Percentiles rank a stretch among this genome's conserved stretches.
These are phyloP conservation scores for Stegodyphus dumicola DNA, from an alignment of 1,140 invertebrate species.

Conservation along the genomic window DNA sequence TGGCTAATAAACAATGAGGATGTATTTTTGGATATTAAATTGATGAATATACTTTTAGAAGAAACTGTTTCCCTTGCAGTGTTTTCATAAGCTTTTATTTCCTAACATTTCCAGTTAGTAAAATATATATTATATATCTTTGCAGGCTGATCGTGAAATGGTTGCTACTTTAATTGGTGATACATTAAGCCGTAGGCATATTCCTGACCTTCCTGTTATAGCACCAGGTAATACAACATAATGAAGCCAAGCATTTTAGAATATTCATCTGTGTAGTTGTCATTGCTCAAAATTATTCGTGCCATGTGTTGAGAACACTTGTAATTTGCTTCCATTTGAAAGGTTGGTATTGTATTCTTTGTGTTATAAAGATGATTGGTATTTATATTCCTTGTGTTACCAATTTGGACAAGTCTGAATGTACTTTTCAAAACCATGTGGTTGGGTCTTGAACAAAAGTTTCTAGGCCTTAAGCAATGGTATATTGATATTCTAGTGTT, in stretches of 20 bases:
- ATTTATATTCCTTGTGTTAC: neutral
- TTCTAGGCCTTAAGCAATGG: neutral
- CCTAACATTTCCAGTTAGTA: no score
- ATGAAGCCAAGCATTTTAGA: neutral
- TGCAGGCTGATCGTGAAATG: constrained; percentile 61
- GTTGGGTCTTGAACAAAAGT: neutral
- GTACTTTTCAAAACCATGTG: neutral
- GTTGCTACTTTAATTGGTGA: constrained; percentile 61
- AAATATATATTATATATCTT: neutral
- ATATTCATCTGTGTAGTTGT: neutral
- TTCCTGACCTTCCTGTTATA: constrained; percentile 24
- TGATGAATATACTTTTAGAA: no score
- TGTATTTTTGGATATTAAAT: no score
- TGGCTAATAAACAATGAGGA: no score
- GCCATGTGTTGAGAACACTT: constrained; percentile 15
- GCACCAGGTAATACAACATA: neutral
- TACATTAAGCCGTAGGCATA: constrained; percentile 43
- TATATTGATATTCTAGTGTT: neutral
- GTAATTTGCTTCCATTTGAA: constrained; percentile 15
- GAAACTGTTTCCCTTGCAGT: no score
- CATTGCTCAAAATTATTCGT: constrained; percentile 3
- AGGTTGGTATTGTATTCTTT: neutral
- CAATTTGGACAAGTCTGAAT: neutral
- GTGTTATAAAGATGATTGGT: no score
- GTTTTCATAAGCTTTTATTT: no score